Base-by-base conservation (phyloP, 2,113 vertebrate species). In the Tympanuchus pallidicinctus region DNA sequence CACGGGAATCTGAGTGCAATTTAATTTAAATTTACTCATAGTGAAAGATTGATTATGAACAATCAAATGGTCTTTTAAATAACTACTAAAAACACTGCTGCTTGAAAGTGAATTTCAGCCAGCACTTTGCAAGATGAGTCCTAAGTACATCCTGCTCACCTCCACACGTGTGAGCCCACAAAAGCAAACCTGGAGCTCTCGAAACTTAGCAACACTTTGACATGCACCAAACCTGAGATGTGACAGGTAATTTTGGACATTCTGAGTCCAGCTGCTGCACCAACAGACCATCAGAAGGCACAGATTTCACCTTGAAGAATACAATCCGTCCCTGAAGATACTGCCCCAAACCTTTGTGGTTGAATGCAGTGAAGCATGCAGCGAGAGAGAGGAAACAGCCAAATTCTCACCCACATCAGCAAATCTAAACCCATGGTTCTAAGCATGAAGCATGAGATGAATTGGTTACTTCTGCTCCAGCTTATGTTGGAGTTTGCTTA, bases 381-480 rank as follows among this genome's bases (percentile, higher is more conserved):
- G 38, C 38, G 10, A n/a, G 21, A n/a, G 32, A 6, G 1, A 1
- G 7, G 1, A 50, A 56, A 40, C 40, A 70, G 24, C 6, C 45
- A 17, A 30, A 83, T 88, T 83, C 80, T 61, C 6, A 8, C 12
- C 3, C 28, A 11, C 11, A 63, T 18, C 38, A 36, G 67, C 50
- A 82, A 45, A 32, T 22, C 52, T 30, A 8, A 77, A 63, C 14
- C 20, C 13, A 4, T 6, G 2, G 20, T 48, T 90, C 13, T 48
- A 1, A 45, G 24, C 6, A 3, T 0, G 20, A 24, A 19, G 2
- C 0, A 16, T 8, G n/a, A 7, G 36, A 61, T 32, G 8, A 74
- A 48, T 2, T 3, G 32, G 56, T 28, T 25, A 30, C 18, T 59
- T 65, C 43, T 42, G 13, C 52, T 91, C 54, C 47, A 43, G 74